Base-by-base conservation (phyloP, 2,888 invertebrate genomes). In the Ferrisia virgata region DNA sequence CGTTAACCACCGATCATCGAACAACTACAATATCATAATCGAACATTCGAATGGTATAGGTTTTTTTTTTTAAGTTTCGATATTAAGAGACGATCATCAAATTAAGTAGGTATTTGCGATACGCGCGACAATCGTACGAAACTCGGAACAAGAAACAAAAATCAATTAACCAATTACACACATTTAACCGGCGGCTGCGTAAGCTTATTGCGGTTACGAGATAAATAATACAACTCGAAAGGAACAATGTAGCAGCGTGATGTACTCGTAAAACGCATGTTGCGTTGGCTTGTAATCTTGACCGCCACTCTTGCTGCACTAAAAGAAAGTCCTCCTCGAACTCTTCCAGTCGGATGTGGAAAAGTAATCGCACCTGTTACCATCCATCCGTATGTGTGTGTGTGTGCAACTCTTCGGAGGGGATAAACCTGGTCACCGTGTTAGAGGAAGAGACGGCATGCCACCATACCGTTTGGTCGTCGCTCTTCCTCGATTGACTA, bases 361-460 rank as follows among this genome's bases (percentile, higher is more conserved):
- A 83, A 72, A 82, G 64, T 83, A 64, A 83, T 83, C 76, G 83
- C 83, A 83, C 83, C 83, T 83, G 83, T 83, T 83, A 83, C 83
- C 83, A 72, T 31, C n/a, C 58, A 72, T 81, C 81, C 81, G 83
- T 83, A 69, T 83, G 43, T 76, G 83, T 76, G 83, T 83, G 43
- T 83, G 43, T 76, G 83, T 76, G 22, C 43, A 64, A 69, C 33
- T 69, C 11, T 40, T 8, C 31, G 76, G 83, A 72, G 83, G 83
- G 83, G 83, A 83, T 83, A 83, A 83, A 83, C 83, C 83, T 83
- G 83, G 83, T 83, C 83, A 83, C 83, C 83, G 83, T 83, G 83
- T 83, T 83, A 72, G 39, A 81, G 25, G 36, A 72, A 83, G 83
- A 83, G 47, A 76, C 39, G 58, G 58, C 81, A 53, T 81, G 81